A percentile compares a stretch with the other conserved stretches of the same genome.
phyloP scores from a whole-genome alignment of 2,888 invertebrate species.

The Drosophila nr. perissopoda region DNA sequence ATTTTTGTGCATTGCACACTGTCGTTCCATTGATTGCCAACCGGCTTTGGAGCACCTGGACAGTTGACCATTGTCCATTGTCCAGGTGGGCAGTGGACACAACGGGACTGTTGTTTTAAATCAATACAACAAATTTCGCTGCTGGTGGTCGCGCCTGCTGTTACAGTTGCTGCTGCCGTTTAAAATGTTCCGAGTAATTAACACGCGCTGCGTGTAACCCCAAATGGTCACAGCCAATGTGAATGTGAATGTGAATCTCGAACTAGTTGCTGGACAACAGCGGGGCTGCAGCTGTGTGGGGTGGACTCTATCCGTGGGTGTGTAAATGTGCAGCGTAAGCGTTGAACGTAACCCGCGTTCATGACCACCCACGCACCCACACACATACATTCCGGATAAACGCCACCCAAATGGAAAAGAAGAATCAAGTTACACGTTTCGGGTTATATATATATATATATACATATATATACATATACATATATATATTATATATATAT shows the following conservation, averaged over 20 bases:
- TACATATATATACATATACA: background rate
- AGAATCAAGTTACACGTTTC: constrained; percentile 51
- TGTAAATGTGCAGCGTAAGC: constrained; percentile 75
- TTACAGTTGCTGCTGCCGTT: constrained; percentile 51
- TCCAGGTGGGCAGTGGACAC: constrained; percentile 10
- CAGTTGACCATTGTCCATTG: constrained; percentile 11
- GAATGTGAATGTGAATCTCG: constrained; percentile 11
- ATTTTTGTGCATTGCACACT: constrained; percentile 28
- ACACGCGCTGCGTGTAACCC: constrained; percentile 78
- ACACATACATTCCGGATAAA: constrained; percentile 16
- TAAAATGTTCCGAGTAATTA: constrained; percentile 79
- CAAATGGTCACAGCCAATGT: constrained; percentile 54
- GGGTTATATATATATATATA: constrained; percentile 1
- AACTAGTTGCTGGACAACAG: background rate
- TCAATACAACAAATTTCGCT: constrained; percentile 76
- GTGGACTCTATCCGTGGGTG: background rate
- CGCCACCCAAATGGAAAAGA: constrained; percentile 31
- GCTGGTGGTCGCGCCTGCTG: constrained; percentile 48
- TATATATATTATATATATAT: background rate
- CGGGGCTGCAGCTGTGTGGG: background rate
- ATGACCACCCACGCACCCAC: constrained; percentile 27
- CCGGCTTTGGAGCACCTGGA: constrained; percentile 50
- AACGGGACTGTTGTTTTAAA: constrained; percentile 54
- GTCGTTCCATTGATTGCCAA: constrained; percentile 63
- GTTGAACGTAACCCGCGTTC: constrained; percentile 23